Percentiles rank a stretch among this genome's conserved stretches.
These are phyloP conservation scores for Trichomycterus rosablanca DNA, from an alignment of 2,113 vertebrate genomes.

Conservation along the genomic window DNA sequence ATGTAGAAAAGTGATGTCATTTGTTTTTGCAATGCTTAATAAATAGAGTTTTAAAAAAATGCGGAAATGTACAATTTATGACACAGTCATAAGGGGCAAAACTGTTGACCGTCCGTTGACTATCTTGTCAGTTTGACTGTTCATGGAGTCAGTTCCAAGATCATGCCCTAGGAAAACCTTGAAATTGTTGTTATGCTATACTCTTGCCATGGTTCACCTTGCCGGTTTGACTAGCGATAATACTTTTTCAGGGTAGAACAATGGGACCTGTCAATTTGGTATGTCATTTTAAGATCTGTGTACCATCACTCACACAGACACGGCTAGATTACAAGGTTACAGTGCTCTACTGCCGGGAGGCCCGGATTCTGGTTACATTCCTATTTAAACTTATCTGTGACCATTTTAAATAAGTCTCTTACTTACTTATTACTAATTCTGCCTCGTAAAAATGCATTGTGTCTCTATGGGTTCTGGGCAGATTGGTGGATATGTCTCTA, in stretches of 20 bases:
- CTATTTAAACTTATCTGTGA: slow-evolving; percentile 26
- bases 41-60: too few relatives aligned
- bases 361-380: slow-evolving; percentile 22
- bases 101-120: too few relatives aligned
- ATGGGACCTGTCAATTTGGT: slow-evolving; percentile 26
- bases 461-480: slow-evolving; percentile 22
- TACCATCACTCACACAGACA: slow-evolving; percentile 49
- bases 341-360: slow-evolving; percentile 1
- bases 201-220: slow-evolving; percentile 25
- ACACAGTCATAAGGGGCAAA: too few relatives aligned
- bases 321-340: slow-evolving; percentile 47
- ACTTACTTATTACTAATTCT: slow-evolving; percentile 3
- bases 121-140: slow-evolving; percentile 7
- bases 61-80: too few relatives aligned
- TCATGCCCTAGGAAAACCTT: background rate
- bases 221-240: slow-evolving; percentile 50
- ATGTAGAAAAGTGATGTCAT: too few relatives aligned
- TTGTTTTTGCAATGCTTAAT: too few relatives aligned
- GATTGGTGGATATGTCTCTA: slow-evolving; percentile 55
- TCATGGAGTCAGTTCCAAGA: background rate
- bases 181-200: background rate
- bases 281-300: slow-evolving; percentile 13
- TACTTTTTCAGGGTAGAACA: slow-evolving; percentile 55
- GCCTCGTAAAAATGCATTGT: slow-evolving; percentile 11
- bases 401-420: slow-evolving; percentile 2